Conservation (phyloP, 2,797 vertebrate genomes). For the Melanotaenia pygmaea region DNA sequence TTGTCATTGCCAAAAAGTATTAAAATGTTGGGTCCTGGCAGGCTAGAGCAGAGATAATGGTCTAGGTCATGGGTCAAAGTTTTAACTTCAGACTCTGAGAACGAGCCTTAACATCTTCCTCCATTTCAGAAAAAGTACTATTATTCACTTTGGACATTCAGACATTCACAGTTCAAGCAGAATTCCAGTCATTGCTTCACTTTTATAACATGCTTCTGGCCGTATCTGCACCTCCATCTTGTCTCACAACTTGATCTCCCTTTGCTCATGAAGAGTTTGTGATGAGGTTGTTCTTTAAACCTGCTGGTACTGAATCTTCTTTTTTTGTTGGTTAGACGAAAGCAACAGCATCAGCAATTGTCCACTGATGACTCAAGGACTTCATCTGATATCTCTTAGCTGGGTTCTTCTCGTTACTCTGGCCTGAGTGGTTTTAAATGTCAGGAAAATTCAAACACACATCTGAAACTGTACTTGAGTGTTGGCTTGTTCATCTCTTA, state of each 20-base stretch:
- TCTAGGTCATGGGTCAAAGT: constrained; percentile 21
- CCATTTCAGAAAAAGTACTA: not conserved
- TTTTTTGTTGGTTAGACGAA: not conserved
- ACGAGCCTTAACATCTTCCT: not conserved
- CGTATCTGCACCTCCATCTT: not conserved
- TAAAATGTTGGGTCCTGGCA: constrained; percentile 12
- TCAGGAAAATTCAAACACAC: not conserved
- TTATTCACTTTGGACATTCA: not conserved
- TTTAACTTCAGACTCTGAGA: constrained; percentile 5
- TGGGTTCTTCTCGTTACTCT: not conserved
- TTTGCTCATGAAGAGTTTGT: not conserved
- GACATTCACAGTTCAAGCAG: not conserved
- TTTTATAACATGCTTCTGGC: not conserved
- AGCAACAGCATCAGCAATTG: not conserved
- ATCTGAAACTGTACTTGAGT: not conserved
- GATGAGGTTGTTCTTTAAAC: not conserved
- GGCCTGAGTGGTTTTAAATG: not conserved
- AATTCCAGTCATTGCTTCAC: constrained; percentile 1
- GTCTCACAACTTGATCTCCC: not conserved
- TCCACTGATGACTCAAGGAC: not conserved
- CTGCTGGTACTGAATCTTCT: not conserved
- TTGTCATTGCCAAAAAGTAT: constrained; percentile 17
- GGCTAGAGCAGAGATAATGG: not conserved
- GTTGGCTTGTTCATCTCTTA: not conserved
- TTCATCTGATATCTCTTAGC: not conserved